Conservation (phyloP, 2,113 vertebrate genomes). For the Cisticola juncidis region DNA sequence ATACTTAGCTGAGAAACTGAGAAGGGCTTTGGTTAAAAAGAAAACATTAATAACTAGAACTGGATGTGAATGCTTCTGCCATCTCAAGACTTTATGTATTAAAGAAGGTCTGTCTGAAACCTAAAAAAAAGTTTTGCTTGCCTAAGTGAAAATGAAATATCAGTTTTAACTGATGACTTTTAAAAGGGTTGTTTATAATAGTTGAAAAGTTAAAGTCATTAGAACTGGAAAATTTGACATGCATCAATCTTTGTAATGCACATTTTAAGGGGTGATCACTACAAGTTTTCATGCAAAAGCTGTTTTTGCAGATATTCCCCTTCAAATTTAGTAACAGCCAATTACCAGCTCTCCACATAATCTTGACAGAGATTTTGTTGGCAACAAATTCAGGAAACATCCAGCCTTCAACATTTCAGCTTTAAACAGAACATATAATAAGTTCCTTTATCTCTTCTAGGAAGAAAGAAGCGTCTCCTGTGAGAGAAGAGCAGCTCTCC, state of each 20-base stretch:
- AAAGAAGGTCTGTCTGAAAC: not conserved
- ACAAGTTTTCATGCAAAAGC: not conserved
- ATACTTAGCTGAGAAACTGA: not conserved
- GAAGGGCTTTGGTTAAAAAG: not conserved
- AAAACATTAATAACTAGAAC: not conserved
- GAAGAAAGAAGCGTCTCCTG: not conserved
- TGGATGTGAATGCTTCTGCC: not conserved
- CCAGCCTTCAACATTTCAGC: not conserved
- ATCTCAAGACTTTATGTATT: not conserved
- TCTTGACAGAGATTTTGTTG: not conserved
- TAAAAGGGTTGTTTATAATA: not conserved
- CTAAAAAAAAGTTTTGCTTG: not conserved
- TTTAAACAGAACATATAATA: not conserved
- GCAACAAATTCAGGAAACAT: not conserved
- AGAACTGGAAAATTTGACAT: not conserved
- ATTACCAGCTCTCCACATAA: not conserved
- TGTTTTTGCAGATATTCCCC: not conserved
- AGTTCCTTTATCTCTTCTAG: not conserved
- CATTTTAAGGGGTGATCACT: not conserved
- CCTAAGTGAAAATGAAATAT: not conserved
- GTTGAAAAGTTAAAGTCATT: not conserved
- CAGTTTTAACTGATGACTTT: not conserved
- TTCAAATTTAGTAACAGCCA: not conserved
- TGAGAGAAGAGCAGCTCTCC: not conserved
- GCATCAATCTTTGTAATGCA: not conserved